Evolutionary conservation across 2,113 vertebrate species (phyloP).

Genomic region (Platysteira castanea): DNA sequence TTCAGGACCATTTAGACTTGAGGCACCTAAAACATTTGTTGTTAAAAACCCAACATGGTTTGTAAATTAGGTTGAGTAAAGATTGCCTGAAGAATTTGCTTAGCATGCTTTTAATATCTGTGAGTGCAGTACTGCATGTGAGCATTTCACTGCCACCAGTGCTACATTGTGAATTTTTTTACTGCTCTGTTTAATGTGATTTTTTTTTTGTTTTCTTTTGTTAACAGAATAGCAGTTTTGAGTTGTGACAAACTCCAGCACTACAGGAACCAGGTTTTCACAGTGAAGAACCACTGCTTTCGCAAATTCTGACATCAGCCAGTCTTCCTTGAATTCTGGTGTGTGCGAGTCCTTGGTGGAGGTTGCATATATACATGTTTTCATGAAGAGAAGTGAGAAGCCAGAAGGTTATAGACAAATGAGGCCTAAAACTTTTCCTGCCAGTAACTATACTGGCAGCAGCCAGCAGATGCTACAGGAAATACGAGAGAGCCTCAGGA

Average conservation of each 20-base stretch:
- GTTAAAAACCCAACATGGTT: background rate
- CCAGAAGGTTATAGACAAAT: slow-evolving; percentile 97
- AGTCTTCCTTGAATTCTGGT: slow-evolving; percentile 33
- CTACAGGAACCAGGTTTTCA: background rate
- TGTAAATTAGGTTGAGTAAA: background rate
- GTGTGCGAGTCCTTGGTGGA: slow-evolving; percentile 64
- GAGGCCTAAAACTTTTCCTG: slow-evolving; percentile 98
- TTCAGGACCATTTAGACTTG: background rate
- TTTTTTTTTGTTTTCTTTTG: background rate
- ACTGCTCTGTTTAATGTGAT: background rate
- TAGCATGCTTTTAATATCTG: background rate
- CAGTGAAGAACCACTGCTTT: background rate
- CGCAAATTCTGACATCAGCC: background rate
- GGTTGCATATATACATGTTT: slow-evolving; percentile 83
- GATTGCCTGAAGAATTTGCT: background rate
- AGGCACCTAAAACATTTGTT: background rate
- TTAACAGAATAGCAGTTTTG: slow-evolving; percentile 40
- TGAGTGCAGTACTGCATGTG: background rate
- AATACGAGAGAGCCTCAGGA: slow-evolving; percentile 93
- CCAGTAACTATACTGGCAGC: slow-evolving; percentile 92
- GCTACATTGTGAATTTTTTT: background rate
- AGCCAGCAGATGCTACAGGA: slow-evolving; percentile 97
- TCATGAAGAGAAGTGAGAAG: slow-evolving; percentile 98
- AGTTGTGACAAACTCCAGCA: background rate
- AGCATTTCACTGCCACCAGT: background rate